These are phyloP conservation scores for Perdita meconis DNA, from an alignment of 2,888 invertebrate species.

Conservation along the genomic window DNA sequence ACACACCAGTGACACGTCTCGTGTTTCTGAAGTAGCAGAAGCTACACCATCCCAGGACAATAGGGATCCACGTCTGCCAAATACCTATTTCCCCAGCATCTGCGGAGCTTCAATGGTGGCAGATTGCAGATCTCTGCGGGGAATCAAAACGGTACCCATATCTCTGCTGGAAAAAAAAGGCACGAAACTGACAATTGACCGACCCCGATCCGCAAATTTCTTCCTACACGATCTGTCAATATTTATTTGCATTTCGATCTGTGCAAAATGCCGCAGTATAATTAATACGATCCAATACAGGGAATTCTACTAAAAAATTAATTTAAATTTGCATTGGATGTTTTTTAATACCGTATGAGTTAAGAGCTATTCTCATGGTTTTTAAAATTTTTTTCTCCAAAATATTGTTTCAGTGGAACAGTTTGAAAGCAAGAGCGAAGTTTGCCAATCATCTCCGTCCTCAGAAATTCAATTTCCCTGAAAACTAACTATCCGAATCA, in stretches of 20 bases:
- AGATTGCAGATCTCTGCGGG: conserved; percentile 27
- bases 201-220: background rate
- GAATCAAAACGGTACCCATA: conserved; percentile 16
- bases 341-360: no score
- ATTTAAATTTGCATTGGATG: no score
- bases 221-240: no score
- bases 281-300: no score
- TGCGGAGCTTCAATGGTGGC: conserved; percentile 34
- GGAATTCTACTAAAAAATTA: no score
- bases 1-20: conserved; percentile 31
- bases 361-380: no score
- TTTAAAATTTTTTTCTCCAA: no score
- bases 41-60: conserved; percentile 35
- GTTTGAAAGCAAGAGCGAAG: no score
- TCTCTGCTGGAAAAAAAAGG: background rate
- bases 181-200: background rate
- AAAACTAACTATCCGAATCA: background rate
- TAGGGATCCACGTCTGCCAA: conserved; percentile 45
- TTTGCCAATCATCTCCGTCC: background rate
- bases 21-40: conserved; percentile 44
- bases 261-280: no score
- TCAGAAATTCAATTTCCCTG: conserved; percentile 8
- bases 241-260: background rate
- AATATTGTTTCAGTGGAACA: no score
- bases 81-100: conserved; percentile 33